Evolutionary conservation across 2,113 vertebrate species (phyloP).

Genomic region (Saguinus imperator): DNA sequence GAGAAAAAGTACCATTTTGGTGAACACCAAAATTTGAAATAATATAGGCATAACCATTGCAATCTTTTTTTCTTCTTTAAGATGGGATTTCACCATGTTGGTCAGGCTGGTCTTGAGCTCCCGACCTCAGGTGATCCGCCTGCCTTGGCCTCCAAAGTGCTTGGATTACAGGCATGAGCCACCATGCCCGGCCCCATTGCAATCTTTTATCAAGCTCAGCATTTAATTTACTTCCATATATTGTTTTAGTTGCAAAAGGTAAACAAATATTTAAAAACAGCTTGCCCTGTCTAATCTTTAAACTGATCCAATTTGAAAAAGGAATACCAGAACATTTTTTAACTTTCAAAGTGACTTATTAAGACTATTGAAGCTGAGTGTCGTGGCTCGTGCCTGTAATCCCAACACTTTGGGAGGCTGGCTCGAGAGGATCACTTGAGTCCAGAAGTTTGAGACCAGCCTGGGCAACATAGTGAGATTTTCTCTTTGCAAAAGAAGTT

Average conservation of each 20-base stretch:
- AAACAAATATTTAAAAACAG: conserved; percentile 1
- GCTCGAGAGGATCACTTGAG: background rate
- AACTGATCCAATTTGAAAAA: background rate
- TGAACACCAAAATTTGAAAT: background rate
- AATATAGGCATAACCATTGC: background rate
- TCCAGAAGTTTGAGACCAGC: background rate
- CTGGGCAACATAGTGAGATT: background rate
- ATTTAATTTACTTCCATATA: conserved; percentile 2
- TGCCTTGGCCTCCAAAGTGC: no score
- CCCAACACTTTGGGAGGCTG: background rate
- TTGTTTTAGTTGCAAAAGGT: background rate
- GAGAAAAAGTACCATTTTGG: background rate
- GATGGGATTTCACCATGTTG: no score
- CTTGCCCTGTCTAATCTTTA: background rate
- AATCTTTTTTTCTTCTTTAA: background rate
- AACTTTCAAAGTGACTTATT: conserved; percentile 4
- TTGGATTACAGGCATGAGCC: no score
- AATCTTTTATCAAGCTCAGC: background rate
- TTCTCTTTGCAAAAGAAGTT: background rate
- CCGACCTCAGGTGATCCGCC: no score
- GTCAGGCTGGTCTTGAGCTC: no score
- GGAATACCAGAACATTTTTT: background rate
- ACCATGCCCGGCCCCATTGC: background rate
- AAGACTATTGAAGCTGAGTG: background rate
- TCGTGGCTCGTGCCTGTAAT: background rate